Base-by-base conservation (phyloP, 1,140 invertebrate genomes). In the Achatina immaculata region DNA sequence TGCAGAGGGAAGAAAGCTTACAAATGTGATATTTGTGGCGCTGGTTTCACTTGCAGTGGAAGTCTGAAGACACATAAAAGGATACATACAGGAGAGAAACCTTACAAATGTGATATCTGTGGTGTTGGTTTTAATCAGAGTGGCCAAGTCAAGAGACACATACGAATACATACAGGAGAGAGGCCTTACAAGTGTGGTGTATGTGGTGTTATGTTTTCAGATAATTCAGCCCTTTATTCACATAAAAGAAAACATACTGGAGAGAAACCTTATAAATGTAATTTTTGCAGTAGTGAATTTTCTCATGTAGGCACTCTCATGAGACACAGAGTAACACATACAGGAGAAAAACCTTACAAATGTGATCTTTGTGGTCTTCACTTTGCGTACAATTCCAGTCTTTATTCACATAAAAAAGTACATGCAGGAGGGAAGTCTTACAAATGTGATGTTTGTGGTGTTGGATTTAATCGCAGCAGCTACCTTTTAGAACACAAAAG, bases 41-140 rank as follows among this genome's bases (percentile, higher is more conserved):
- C 36, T 24, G 68, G 68, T 4, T 69, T 69, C 42, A 24, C 36
- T 69, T 21, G 42, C 4, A 69, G 42, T 43, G 36, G 36, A n/a
- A 34, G 42, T 24, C 68, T 69, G 16, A 69, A 69, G 24, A 69
- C 42, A 69, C 68, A 69, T n/a, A 40, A 11, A 28, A 40, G 38
- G 11, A 69, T 69, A 40, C 68, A 69, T 42, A 69, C 68, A n/a
- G 68, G 68, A 9, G 68, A 69, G 68, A 69, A 69, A n/a, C 36
- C 68, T 69, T 69, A 40, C 38, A 69, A 69, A 28, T 69, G 68
- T 69, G 68, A 42, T 43, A n/a, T 69, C 1, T 69, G 68, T 42
- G 68, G 68, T 40, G 21, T 42, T 1, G 42, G 42, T 1, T 69
- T 69, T 28, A 1, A 34, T n/a, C 68, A 69, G 38, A 42, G 36